Evolutionary conservation across 2,888 invertebrate species (phyloP).

Genomic region (Melolontha melolontha): DNA sequence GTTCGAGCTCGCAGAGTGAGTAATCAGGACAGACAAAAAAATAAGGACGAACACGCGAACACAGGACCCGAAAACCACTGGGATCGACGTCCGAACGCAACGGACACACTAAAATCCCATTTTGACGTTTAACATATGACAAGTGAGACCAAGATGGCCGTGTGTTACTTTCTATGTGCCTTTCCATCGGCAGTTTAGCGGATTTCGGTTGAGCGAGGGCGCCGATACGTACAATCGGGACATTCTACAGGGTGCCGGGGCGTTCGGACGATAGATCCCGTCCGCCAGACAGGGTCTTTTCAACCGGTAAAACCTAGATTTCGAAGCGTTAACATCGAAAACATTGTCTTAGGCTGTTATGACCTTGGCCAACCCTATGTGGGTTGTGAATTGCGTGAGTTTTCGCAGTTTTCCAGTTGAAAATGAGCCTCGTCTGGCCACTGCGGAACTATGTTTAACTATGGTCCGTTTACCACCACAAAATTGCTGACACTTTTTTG

Average conservation of each 20-base stretch:
- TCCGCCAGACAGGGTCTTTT: constrained; percentile 22
- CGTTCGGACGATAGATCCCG: constrained; percentile 28
- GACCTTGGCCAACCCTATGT: constrained; percentile 65
- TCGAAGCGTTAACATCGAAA: constrained; percentile 44
- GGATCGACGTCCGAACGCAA: constrained; percentile 41
- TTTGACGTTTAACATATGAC: constrained; percentile 50
- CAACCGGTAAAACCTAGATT: constrained; percentile 35
- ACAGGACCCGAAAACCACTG: constrained; percentile 32
- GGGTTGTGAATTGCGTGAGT: constrained; percentile 57
- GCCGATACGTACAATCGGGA: constrained; percentile 17
- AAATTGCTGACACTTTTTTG: constrained; percentile 28
- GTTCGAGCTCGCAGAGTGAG: constrained; percentile 84
- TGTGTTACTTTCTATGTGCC: constrained; percentile 46
- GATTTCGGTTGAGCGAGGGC: constrained; percentile 29
- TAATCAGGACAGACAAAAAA: constrained; percentile 56
- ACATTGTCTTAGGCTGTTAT: constrained; percentile 63
- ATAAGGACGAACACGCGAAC: constrained; percentile 34
- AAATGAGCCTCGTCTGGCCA: constrained; percentile 36
- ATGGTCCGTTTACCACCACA: constrained; percentile 26
- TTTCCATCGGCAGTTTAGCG: constrained; percentile 32
- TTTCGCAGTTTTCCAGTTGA: constrained; percentile 42
- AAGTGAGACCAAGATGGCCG: constrained; percentile 50
- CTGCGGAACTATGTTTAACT: constrained; percentile 28
- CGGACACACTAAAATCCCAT: constrained; percentile 32
- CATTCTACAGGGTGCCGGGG: constrained; percentile 22